phyloP scores from a whole-genome alignment of 1,140 invertebrate genomes.

The Tetraneura akinire region DNA sequence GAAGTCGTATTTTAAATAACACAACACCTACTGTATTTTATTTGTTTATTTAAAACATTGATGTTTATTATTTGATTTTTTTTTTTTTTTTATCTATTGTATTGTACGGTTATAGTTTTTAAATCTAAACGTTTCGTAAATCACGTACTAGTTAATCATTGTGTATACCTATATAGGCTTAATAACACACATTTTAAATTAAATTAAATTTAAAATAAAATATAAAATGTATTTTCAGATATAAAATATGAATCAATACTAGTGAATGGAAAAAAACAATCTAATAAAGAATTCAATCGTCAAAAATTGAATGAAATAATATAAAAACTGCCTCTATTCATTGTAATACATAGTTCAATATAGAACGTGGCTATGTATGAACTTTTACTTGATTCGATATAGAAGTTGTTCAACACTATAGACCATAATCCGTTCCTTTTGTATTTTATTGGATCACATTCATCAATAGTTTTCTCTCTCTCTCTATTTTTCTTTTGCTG shows the following conservation, averaged over 20 bases:
- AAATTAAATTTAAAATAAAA: constrained; percentile 10
- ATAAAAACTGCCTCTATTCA: constrained; percentile 34
- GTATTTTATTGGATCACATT: constrained; percentile 44
- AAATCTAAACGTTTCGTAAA: background rate
- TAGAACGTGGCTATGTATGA: background rate
- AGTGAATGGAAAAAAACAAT: constrained; percentile 29
- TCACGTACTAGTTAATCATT: background rate
- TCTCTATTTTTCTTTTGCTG: background rate
- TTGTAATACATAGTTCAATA: constrained; percentile 8
- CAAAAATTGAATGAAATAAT: constrained; percentile 45
- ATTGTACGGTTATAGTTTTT: no score
- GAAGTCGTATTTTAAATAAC: no score
- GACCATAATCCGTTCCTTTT: constrained; percentile 34
- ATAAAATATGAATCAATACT: constrained; percentile 26
- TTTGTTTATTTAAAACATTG: no score
- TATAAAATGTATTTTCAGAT: background rate
- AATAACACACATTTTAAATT: background rate
- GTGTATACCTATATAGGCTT: no score
- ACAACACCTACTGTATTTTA: no score
- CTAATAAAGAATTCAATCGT: constrained; percentile 36
- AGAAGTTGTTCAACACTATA: constrained; percentile 36
- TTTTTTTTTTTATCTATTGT: no score
- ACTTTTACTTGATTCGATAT: constrained; percentile 42
- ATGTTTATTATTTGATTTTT: no score
- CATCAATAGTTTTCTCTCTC: constrained; percentile 17